phyloP scores from a whole-genome alignment of 2,113 vertebrate species.

The Chitala chitala region DNA sequence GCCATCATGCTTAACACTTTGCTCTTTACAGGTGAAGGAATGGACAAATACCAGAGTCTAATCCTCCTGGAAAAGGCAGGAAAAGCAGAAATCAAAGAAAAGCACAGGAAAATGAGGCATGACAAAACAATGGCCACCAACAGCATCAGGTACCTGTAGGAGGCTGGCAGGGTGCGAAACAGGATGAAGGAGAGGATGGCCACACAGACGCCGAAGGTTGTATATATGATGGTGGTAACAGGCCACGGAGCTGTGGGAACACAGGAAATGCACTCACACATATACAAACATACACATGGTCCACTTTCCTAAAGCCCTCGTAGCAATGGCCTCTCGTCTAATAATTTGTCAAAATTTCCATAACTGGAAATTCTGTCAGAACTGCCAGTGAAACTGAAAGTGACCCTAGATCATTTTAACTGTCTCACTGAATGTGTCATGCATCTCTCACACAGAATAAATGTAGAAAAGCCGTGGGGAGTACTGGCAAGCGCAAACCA shows the following conservation, averaged over 20 bases:
- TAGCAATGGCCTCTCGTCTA: neutral
- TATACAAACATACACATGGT: neutral
- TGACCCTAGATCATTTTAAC: too few species aligned
- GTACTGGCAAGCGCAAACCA: too few species aligned
- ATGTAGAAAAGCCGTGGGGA: too few species aligned
- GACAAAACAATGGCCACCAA: neutral
- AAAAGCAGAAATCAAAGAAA: neutral
- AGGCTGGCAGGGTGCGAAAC: neutral
- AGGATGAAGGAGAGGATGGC: neutral
- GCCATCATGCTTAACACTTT: constrained; percentile 13
- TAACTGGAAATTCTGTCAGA: too few species aligned
- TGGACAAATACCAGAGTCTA: neutral
- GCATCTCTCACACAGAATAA: too few species aligned
- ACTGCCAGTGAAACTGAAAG: too few species aligned
- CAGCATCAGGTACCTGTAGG: neutral
- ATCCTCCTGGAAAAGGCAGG: neutral
- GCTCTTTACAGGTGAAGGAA: constrained; percentile 14
- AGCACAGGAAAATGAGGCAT: neutral
- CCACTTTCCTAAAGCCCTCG: too few species aligned
- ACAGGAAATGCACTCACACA: neutral
- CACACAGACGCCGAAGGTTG: neutral
- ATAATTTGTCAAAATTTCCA: too few species aligned
- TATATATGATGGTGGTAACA: neutral
- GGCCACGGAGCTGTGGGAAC: constrained; percentile 2
- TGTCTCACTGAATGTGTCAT: too few species aligned